Base-by-base conservation (phyloP, 2,113 vertebrate genomes). In the Ageneiosus marmoratus region DNA sequence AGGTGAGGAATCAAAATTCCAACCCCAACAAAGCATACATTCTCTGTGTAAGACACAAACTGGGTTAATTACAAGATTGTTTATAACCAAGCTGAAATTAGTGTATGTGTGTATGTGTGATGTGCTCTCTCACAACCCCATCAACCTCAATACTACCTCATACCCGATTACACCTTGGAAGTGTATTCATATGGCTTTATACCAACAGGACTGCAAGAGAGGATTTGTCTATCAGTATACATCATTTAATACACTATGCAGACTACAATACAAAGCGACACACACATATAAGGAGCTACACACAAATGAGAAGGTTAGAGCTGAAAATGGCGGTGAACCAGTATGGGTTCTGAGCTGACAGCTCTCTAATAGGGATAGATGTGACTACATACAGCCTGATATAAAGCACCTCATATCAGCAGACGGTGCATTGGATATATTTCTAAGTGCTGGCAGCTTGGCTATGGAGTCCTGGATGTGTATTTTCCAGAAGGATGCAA, bases 331-430 rank as follows among this genome's bases (percentile, higher is more conserved):
- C 88, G 87, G 90, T 87, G 90, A 86, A 89, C 85, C 88, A 88
- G n/a, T 50, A 13, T 29, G 72, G 48, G 48, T 51, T 74, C 48
- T 51, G 89, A 90, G 89, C 90, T 88, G 89, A 89, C 90, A 87
- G 88, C 90, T 91, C 88, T 92, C 92, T 93, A 94, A 94, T 92
- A 94, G 93, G 94, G 91, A 90, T 92, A 91, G 83, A 92, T 90
- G 91, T 89, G 89, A 88, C 89, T 94, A 90, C 94, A 93, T 93
- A 94, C 90, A 92, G 90, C 89, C 89, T 90, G 91, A 91, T 93
- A 90, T 91, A 91, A 86, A 87, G 89, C 87, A 89, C 91, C 90
- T 92, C 89, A 93, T 88, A 88, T 91, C 89, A 89, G 90, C 89
- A 90, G 92, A 88, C 86, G 86, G 81, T 91, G 92, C 92, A 93